Evolutionary conservation across 2,113 vertebrate genomes (phyloP).

Genomic region (Tapirus terrestris): DNA sequence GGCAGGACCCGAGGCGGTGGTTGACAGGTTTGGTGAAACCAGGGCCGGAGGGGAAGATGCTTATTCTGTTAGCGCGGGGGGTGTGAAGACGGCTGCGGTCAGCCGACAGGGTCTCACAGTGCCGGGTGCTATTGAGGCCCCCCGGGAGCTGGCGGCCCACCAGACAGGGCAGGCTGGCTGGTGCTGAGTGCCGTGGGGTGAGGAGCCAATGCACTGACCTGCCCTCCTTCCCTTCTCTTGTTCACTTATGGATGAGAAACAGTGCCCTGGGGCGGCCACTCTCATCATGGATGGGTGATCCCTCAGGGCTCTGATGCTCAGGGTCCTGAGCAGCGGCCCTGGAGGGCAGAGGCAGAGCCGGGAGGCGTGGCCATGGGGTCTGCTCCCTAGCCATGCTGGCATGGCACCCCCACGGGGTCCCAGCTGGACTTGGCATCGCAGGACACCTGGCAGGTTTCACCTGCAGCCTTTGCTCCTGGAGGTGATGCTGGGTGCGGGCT

Average conservation of each 20-base stretch:
- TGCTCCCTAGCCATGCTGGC: too few relatives aligned
- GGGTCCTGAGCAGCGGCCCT: background rate
- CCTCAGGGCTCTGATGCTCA: background rate
- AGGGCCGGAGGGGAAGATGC: constrained; percentile 49
- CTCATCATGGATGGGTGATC: too few relatives aligned
- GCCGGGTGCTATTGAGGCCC: constrained; percentile 28
- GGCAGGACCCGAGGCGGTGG: constrained; percentile 41
- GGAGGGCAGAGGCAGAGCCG: background rate
- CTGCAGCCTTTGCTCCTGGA: background rate
- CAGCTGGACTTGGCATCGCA: rapidly evolving
- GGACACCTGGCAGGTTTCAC: background rate
- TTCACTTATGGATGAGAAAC: background rate
- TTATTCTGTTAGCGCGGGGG: constrained; percentile 66
- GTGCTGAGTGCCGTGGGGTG: background rate
- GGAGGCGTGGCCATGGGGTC: too few relatives aligned
- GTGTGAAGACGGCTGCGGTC: constrained; percentile 80
- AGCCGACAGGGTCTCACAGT: constrained; percentile 82
- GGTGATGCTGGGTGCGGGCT: rapidly evolving
- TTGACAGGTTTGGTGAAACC: constrained; percentile 68
- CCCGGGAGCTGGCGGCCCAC: rapidly evolving
- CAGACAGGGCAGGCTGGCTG: background rate
- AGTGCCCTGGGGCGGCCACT: background rate
- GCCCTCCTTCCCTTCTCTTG: background rate
- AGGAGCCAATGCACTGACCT: background rate
- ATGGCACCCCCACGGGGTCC: rapidly evolving